Evolutionary conservation across 2,113 vertebrate genomes (phyloP), one percentile per base, ranked within the genome.

Genomic region (Propithecus coquereli): DNA sequence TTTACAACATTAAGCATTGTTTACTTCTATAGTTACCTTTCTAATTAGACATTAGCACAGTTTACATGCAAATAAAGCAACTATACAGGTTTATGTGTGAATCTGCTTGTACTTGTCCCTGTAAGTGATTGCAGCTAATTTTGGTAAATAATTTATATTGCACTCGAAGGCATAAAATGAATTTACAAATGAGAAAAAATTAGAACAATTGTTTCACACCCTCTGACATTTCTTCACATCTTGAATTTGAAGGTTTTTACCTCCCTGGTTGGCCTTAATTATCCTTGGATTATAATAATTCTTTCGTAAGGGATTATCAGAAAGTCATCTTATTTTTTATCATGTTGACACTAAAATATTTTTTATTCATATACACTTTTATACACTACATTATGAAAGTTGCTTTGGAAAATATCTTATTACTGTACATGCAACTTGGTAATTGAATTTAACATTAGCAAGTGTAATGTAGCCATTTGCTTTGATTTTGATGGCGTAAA

Each of bases 111-210:
- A 74, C 71, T 97, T 95, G 94, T 97, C 92, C 82, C 94, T 95
- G 96, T 87, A 97, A 97, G 94, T 97, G 97, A 97, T 96, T 96
- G 95, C 96, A 95, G 95, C 95, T 97, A 97, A 97, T 97, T 97
- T 97, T 94, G 96, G 97, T 95, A 97, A 98, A 98, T 97, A 97
- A 98, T 97, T 97, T 96, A 97, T 96, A 96, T 95, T 95, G 91
- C 84, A 94, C 97, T 97, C 54, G 90, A 94, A 98, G 97, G 97
- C 97, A 97, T 87, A 94, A 97, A 96, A 95, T 96, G 94, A 97
- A 95, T 96, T 95, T 93, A 97, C 97, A 97, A 97, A 91, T 83
- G 94, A 96, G 95, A 83, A 97, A 97, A 97, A 96, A 94, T 83
- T 94, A 94, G 94, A 96, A 96, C 94, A 97, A 97, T 97, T 96